These are phyloP conservation scores for Muscicapa striata DNA, from an alignment of 2,797 vertebrate species.

Conservation along the genomic window DNA sequence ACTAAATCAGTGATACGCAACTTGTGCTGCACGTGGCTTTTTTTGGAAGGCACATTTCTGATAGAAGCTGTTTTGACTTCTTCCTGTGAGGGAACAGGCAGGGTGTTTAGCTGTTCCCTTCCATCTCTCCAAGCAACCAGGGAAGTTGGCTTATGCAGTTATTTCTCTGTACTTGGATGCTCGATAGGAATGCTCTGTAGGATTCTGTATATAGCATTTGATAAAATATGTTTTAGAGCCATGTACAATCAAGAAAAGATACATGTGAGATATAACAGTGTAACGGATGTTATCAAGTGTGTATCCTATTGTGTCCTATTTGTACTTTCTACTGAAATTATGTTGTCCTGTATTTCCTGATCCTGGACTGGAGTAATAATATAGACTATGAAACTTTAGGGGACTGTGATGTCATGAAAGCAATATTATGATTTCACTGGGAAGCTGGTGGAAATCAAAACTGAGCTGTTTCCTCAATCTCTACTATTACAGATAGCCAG, in stretches of 20 bases:
- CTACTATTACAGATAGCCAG: not conserved
- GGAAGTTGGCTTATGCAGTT: slow-evolving; percentile 50
- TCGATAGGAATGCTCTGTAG: not conserved
- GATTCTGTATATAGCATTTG: slow-evolving; percentile 29
- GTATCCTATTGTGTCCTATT: not conserved
- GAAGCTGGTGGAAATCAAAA: not conserved
- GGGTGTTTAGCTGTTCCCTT: slow-evolving; percentile 62
- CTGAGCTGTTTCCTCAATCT: not conserved
- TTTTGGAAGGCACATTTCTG: slow-evolving; percentile 64
- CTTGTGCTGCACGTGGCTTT: slow-evolving; percentile 64
- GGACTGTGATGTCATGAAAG: slow-evolving; percentile 22
- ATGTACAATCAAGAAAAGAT: slow-evolving; percentile 4
- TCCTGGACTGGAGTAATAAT: not conserved
- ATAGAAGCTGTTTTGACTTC: slow-evolving; percentile 65
- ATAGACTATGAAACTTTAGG: not conserved
- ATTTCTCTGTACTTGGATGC: slow-evolving; percentile 27
- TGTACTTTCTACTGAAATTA: not conserved
- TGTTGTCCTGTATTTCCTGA: not conserved
- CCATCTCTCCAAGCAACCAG: slow-evolving; percentile 58
- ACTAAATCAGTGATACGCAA: slow-evolving; percentile 60
- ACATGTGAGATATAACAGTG: not conserved
- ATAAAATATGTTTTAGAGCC: slow-evolving; percentile 9
- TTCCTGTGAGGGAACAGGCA: slow-evolving; percentile 65
- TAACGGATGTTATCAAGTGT: not conserved
- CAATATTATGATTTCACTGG: not conserved